Conservation (phyloP, 1,140 invertebrate species). For the Trichonephila clavata region DNA sequence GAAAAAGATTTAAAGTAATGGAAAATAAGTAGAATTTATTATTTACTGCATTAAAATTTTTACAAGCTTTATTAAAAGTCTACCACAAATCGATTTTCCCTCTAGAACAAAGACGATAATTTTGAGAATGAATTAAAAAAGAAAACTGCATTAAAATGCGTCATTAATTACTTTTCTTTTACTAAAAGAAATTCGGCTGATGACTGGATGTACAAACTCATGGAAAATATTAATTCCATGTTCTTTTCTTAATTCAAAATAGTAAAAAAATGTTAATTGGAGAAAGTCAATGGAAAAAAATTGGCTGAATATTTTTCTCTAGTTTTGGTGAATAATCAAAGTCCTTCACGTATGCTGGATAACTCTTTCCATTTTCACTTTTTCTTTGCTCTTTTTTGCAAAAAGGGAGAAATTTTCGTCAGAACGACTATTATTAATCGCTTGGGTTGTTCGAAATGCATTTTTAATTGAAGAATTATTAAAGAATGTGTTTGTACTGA, state of each 20-base stretch:
- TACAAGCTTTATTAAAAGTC: conserved; percentile 20
- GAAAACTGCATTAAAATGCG: not conserved
- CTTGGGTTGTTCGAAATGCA: not conserved
- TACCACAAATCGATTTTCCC: not conserved
- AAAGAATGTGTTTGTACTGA: not conserved
- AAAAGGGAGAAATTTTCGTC: not conserved
- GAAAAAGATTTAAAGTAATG: not conserved
- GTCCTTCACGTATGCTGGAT: not conserved
- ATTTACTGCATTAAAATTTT: conserved; percentile 20
- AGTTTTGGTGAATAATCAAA: not conserved
- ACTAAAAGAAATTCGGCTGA: not conserved
- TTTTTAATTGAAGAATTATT: not conserved
- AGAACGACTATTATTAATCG: not conserved
- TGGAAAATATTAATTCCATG: not conserved
- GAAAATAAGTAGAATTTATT: not conserved
- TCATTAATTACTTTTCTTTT: conserved; percentile 12
- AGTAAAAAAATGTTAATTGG: not conserved
- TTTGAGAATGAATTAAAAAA: not conserved
- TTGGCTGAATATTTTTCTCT: not conserved
- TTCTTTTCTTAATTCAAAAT: not conserved
- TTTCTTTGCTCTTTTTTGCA: not conserved
- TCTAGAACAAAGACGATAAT: not conserved
- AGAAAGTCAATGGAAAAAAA: not conserved
- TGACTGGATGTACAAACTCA: not conserved
- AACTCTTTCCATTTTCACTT: not conserved